Percentiles rank a stretch among this genome's conserved stretches.
Evolutionary conservation across 2,888 invertebrate genomes (phyloP).

Genomic region (Chymomyza procnemis): DNA sequence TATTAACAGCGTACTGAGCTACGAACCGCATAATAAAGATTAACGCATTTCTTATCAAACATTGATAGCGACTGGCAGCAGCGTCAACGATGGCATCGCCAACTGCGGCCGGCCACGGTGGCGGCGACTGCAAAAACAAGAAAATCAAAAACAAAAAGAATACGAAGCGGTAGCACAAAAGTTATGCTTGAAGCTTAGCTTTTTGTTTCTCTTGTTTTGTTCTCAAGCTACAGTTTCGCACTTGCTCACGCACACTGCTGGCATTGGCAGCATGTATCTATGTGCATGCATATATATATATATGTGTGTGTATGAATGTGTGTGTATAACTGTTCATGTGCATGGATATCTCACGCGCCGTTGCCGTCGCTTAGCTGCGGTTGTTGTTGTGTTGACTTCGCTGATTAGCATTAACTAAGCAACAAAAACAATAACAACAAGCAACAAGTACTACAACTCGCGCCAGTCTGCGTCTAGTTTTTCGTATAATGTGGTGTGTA

Average conservation of each 20-base stretch:
- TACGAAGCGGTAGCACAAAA: neutral
- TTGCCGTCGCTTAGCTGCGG: conserved; percentile 20
- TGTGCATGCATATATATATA: neutral
- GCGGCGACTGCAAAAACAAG: conserved; percentile 17
- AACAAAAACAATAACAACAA: conserved; percentile 36
- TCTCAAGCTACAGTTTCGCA: conserved; percentile 17
- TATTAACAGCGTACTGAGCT: conserved; percentile 32
- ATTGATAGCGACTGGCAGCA: conserved; percentile 41
- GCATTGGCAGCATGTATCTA: neutral
- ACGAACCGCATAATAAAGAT: conserved; percentile 64
- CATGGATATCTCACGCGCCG: conserved; percentile 52
- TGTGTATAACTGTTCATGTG: conserved; percentile 8
- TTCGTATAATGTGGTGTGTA: conserved; percentile 42
- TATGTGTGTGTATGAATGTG: neutral
- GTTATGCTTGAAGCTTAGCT: conserved; percentile 36
- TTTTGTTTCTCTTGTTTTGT: conserved; percentile 36
- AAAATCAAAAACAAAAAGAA: conserved; percentile 14
- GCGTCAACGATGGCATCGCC: conserved; percentile 34
- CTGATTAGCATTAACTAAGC: conserved; percentile 62
- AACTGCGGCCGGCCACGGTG: conserved; percentile 12
- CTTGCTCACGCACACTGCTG: neutral
- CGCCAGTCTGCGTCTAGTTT: conserved; percentile 48
- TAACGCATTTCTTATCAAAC: conserved; percentile 71
- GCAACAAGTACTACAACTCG: conserved; percentile 24
- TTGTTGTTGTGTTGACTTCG: conserved; percentile 51